Base-by-base conservation (phyloP, 2,113 vertebrate genomes). In the Nesoenas mayeri region DNA sequence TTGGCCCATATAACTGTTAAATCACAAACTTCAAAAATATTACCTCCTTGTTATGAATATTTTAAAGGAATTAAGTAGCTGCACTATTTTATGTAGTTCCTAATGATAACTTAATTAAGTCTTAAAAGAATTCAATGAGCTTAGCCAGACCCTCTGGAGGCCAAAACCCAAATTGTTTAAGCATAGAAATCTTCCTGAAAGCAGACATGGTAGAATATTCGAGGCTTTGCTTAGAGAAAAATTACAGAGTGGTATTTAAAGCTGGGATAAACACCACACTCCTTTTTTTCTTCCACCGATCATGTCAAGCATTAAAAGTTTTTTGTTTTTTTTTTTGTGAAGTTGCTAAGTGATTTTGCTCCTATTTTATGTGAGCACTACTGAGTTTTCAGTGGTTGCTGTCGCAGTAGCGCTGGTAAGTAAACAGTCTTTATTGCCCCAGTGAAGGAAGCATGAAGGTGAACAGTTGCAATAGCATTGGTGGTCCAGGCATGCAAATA, bases 61-160 rank as follows among this genome's bases (percentile, higher is more conserved):
- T 88, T 93, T 75, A 87, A 79, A 89, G 48, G 81, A 81, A 82
- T 91, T 53, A 66, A 56, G 7, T 51, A 91, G 60, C 9, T 1
- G 58, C 29, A 79, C 13, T 74, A 47, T 67, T 94, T 89, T 85
- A 72, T 87, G 78, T 48, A 51, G 38, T 71, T 84, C 20, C 17
- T 87, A 88, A 87, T 93, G 73, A 2, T 89, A 72, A 64, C 25
- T 91, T 84, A 87, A 89, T 89, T 91, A 94, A 66, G 11, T 38
- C 15, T 91, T 89, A 56, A 74, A 84, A 87, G 5, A 89, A 94
- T 72, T 81, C 48, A 91, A 73, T 0, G 0, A 75, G 48, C 13
- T 64, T 80, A 92, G 73, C 38, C 11, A 34, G 19, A 84, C 28
- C 25, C 34, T 85, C 57, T 51, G 57, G 72, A 87, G 66, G 34